These are phyloP conservation scores for Erythrolamprus reginae DNA, from an alignment of 2,113 vertebrate genomes.

Conservation along the genomic window DNA sequence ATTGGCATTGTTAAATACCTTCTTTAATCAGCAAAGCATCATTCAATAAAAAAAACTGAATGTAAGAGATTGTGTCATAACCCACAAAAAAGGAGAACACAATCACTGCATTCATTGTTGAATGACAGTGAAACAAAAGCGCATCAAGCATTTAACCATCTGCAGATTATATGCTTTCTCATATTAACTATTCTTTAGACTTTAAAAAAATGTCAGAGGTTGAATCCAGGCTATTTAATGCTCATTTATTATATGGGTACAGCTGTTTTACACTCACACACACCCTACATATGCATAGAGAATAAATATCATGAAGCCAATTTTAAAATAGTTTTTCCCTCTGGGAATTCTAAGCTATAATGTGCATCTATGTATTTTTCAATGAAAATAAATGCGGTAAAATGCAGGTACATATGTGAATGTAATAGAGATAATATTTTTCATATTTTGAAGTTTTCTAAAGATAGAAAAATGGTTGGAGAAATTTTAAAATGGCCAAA, in stretches of 20 bases:
- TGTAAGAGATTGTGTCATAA: constrained; percentile 68
- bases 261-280: constrained; percentile 62
- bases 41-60: constrained; percentile 67
- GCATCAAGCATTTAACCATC: constrained; percentile 70
- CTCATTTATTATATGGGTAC: constrained; percentile 67
- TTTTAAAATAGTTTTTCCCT: constrained; percentile 50
- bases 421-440: not conserved
- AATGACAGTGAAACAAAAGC: constrained; percentile 74
- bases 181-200: constrained; percentile 69
- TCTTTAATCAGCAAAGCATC: constrained; percentile 64
- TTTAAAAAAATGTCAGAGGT: constrained; percentile 58
- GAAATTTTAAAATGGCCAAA: not conserved
- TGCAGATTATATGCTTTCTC: constrained; percentile 68
- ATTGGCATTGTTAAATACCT: constrained; percentile 50
- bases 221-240: constrained; percentile 66
- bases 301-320: constrained; percentile 58
- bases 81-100: constrained; percentile 65
- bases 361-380: constrained; percentile 37
- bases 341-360: constrained; percentile 40
- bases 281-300: constrained; percentile 58
- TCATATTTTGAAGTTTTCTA: not conserved
- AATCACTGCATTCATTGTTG: constrained; percentile 69
- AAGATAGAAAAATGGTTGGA: not conserved
- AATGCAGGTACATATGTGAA: not conserved
- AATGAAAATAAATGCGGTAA: not conserved